Conservation (phyloP, 2,797 vertebrate genomes). For the Coluber constrictor region DNA sequence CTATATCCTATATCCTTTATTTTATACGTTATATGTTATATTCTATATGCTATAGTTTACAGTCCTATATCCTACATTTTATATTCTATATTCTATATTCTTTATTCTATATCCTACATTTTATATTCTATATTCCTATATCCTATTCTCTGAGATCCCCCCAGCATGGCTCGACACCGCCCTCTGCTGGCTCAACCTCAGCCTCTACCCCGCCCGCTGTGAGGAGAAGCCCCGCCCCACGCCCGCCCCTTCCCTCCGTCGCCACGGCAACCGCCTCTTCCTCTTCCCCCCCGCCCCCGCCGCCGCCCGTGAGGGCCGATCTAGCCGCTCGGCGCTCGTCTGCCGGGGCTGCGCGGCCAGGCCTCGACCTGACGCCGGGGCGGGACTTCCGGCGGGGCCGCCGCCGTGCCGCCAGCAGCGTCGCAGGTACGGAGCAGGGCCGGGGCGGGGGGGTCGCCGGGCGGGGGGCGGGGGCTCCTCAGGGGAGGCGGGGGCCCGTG, state of each 20-base stretch:
- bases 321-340: not conserved
- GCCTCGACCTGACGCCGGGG: not conserved
- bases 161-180: not conserved
- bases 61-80: too few species aligned
- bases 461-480: not conserved
- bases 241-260: not conserved
- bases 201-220: fast-evolving
- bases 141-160: too few species aligned
- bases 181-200: not conserved
- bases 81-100: too few species aligned
- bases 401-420: not conserved
- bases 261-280: not conserved
- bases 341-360: not conserved
- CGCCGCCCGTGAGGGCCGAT: not conserved
- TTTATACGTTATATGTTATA: too few species aligned
- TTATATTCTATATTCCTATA: too few species aligned
- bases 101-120: too few species aligned
- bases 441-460: not conserved
- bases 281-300: not conserved
- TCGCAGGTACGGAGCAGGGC: not conserved
- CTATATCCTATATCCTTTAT: too few species aligned
- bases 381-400: not conserved
- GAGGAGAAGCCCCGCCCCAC: not conserved
- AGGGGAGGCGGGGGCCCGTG: not conserved
- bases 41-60: too few species aligned